Percentiles rank a stretch among this genome's conserved stretches.
phyloP scores from a whole-genome alignment of 2,797 vertebrate genomes.

The Acipenser oxyrinchus region DNA sequence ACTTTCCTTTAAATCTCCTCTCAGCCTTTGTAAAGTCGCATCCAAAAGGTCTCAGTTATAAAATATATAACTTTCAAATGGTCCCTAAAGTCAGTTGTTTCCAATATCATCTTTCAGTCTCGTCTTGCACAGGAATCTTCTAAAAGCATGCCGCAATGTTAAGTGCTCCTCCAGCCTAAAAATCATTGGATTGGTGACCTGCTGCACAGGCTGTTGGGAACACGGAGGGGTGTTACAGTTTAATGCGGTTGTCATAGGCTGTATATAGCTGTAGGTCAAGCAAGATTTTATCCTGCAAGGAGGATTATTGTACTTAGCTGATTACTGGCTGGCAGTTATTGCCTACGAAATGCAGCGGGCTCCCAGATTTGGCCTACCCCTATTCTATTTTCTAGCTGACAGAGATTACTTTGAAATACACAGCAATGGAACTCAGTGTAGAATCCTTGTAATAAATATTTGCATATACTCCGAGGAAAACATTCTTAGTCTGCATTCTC shows the following conservation, averaged over 20 bases:
- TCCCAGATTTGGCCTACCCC: constrained; percentile 45
- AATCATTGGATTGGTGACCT: constrained; percentile 28
- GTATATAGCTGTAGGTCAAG: constrained; percentile 76
- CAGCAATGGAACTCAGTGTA: too few relatives aligned
- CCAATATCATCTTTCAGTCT: constrained; percentile 17
- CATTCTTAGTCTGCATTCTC: too few relatives aligned
- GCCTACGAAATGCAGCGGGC: constrained; percentile 50
- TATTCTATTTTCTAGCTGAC: not conserved
- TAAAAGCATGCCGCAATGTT: constrained; percentile 15
- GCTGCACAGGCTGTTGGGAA: constrained; percentile 37
- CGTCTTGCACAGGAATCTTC: constrained; percentile 18
- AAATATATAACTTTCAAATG: constrained; percentile 8
- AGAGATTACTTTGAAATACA: not conserved
- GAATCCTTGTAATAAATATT: too few relatives aligned
- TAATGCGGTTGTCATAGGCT: constrained; percentile 67
- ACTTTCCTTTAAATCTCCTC: constrained; percentile 57
- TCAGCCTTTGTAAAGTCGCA: constrained; percentile 41
- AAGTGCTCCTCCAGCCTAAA: constrained; percentile 28
- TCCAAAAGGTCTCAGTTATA: constrained; percentile 25
- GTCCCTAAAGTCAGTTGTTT: not conserved
- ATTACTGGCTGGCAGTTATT: constrained; percentile 65
- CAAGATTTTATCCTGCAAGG: constrained; percentile 63
- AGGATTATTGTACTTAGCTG: constrained; percentile 79
- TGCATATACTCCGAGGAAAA: too few relatives aligned
- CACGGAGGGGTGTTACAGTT: constrained; percentile 50